Evolutionary conservation across 2,797 vertebrate species (phyloP).

Genomic region (Acanthis flammea): DNA sequence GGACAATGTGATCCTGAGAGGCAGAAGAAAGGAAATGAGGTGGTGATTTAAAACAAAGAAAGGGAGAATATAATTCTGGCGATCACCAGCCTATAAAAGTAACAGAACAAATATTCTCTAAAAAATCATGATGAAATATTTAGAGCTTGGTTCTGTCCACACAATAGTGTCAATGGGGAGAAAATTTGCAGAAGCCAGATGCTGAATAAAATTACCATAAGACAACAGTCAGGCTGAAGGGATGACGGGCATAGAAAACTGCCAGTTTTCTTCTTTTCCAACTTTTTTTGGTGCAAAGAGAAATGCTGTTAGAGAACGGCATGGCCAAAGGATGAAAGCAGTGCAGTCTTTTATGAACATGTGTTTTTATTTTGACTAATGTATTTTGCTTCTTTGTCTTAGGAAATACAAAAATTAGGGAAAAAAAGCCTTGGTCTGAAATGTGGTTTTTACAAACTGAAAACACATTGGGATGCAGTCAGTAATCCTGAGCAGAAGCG

Average conservation of each 20-base stretch:
- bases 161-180: background rate
- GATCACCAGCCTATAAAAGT: conserved; percentile 33
- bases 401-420: conserved; percentile 37
- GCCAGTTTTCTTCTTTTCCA: conserved; percentile 2
- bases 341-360: background rate
- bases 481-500: conserved; percentile 4
- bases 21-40: background rate
- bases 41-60: background rate
- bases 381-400: conserved; percentile 47
- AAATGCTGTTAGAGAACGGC: background rate
- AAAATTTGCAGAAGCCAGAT: conserved; percentile 1
- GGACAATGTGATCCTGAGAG: background rate
- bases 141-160: conserved; percentile 31
- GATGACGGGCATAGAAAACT: background rate
- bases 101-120: background rate
- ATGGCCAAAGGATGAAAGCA: background rate
- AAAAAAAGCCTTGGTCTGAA: background rate
- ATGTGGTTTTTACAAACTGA: conserved; percentile 25
- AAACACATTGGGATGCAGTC: conserved; percentile 31
- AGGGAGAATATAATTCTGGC: background rate
- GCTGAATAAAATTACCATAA: background rate
- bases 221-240: background rate
- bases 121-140: conserved; percentile 34
- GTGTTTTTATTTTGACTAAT: conserved; percentile 52
- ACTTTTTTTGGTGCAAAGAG: background rate